Evolutionary conservation across 1,140 invertebrate species (phyloP), one percentile per base, ranked within the genome.

Genomic region (Halesus radiatus): DNA sequence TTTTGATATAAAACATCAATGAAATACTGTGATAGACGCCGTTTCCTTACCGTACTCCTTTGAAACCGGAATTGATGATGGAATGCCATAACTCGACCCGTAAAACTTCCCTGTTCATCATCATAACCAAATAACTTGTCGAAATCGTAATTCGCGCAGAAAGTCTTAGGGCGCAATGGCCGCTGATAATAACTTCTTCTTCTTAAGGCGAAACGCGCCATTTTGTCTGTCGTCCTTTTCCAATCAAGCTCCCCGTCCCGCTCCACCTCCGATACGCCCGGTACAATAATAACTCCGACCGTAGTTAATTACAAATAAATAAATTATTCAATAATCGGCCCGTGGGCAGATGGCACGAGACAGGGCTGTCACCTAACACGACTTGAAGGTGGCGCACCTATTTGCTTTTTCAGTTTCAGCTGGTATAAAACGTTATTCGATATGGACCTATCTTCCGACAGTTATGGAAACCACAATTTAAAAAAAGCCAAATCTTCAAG

Each of bases 281-380:
- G 78, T 74, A 70, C 82, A 81, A 83, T 83, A 83, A 83, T 83
- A 83, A 83, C 82, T 83, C 82, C 76, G 77, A 64, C 79, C 66
- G 54, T 77, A 81, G 82, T 83, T 83, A 83, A 83, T 83, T 83
- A 83, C 82, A 81, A 83, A 83, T 83, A 83, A 83, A 83, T 83
- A 83, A 83, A 83, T 83, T 83, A 83, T 83, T 83, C 82, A 83
- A 83, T 83, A 83, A 83, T 83, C 82, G 68, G 79, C 82, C 81
- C 62, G 81, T 81, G 82, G 82, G 82, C 82, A 83, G 79, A 80
- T 80, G 72, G 76, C 76, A 68, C 56, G 78, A 23, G 58, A 53
- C 52, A 72, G 78, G 81, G 76, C 72, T 73, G 76, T 58, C 70
- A 73, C 66, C 15, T 16, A 20, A 45, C 37, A 0, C 10, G 37